These are phyloP conservation scores for Lepidochitona cinerea DNA, from an alignment of 2,888 invertebrate species.

Conservation along the genomic window DNA sequence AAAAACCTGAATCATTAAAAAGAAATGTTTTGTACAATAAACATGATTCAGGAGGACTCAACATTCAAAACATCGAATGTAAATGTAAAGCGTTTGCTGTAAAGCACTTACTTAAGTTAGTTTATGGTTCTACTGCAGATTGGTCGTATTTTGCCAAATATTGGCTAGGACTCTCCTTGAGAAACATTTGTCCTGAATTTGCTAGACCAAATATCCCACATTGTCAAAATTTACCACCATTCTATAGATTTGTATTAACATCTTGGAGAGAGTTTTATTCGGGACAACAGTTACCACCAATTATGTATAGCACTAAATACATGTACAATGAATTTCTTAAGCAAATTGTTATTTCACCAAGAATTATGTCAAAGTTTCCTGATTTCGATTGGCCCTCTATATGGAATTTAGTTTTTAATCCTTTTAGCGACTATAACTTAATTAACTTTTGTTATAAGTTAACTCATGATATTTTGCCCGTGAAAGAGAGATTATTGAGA, in stretches of 20 bases:
- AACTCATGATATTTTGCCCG: neutral
- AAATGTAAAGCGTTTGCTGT: neutral
- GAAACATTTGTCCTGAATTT: neutral
- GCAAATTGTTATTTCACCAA: neutral
- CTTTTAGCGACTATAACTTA: neutral
- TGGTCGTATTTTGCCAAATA: slow-evolving; percentile 1
- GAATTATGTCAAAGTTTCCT: neutral
- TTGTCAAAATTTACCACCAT: neutral
- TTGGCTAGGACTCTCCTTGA: neutral
- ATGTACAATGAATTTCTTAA: neutral
- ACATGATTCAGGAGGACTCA: neutral
- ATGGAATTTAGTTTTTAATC: neutral
- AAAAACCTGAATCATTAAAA: neutral
- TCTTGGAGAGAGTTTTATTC: neutral
- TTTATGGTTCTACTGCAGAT: neutral
- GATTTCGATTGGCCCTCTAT: neutral
- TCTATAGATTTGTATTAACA: neutral
- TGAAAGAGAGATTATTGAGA: too few relatives aligned
- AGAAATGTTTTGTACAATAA: neutral
- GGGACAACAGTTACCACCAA: neutral
- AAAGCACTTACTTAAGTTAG: neutral
- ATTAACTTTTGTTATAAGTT: neutral
- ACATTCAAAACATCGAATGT: neutral
- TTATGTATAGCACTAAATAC: neutral
- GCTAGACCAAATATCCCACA: neutral